Evolutionary conservation across 2,113 vertebrate species (phyloP).

Genomic region (Corynorhinus townsendii): DNA sequence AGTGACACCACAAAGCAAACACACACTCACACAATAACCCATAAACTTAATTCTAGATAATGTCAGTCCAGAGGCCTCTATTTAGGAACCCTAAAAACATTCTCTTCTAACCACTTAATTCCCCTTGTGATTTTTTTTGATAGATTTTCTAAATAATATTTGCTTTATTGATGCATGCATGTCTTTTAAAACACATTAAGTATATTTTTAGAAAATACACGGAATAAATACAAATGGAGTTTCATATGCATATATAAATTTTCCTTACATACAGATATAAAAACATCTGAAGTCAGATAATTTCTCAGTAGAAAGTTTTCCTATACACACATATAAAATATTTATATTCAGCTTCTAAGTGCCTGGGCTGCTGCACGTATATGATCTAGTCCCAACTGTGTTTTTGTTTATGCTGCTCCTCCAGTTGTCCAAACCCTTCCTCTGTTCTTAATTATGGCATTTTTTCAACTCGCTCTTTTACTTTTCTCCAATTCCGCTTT

Average conservation of each 20-base stretch:
- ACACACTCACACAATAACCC: background rate
- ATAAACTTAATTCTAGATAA: background rate
- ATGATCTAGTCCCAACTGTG: background rate
- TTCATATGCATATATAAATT: background rate
- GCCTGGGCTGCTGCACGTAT: background rate
- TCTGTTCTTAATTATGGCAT: background rate
- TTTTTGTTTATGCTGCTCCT: background rate
- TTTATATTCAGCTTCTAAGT: background rate
- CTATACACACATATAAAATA: background rate
- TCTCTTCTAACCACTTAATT: background rate
- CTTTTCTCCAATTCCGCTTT: background rate
- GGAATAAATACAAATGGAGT: background rate
- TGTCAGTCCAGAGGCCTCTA: background rate
- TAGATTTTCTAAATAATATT: background rate
- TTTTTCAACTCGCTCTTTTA: background rate
- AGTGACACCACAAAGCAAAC: background rate
- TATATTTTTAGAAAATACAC: background rate
- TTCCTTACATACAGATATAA: background rate
- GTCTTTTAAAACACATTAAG: background rate
- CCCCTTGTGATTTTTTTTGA: background rate
- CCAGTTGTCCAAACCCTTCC: background rate
- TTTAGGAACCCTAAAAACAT: background rate
- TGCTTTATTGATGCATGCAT: background rate
- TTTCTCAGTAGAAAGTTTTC: background rate
- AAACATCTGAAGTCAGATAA: background rate